These are phyloP conservation scores for Copidosoma aretas DNA, from an alignment of 2,888 invertebrate genomes.

Conservation along the genomic window DNA sequence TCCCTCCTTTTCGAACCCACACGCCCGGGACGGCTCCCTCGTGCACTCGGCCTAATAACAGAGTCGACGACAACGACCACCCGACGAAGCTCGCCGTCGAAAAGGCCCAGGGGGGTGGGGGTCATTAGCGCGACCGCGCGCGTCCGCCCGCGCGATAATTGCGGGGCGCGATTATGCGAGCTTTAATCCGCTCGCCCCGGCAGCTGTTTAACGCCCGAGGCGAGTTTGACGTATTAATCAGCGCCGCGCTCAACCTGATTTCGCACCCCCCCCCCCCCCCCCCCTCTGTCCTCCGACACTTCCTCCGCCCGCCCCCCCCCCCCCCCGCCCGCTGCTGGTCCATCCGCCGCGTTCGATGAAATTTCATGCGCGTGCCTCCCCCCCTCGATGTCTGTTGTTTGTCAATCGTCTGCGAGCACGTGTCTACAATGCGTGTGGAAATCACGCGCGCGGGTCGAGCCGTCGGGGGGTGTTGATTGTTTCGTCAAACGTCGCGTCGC, in stretches of 20 bases:
- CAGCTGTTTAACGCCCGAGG: slow-evolving; percentile 18
- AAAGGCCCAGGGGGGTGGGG: neutral
- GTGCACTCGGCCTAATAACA: neutral
- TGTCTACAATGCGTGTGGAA: neutral
- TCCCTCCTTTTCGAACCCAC: neutral
- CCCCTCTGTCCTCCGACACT: slow-evolving; percentile 26
- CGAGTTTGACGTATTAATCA: slow-evolving; percentile 40
- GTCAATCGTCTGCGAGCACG: neutral
- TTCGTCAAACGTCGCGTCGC: neutral
- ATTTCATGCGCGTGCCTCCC: neutral
- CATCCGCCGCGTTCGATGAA: slow-evolving; percentile 8
- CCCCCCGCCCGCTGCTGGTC: slow-evolving; percentile 17
- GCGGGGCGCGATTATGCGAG: slow-evolving; percentile 48
- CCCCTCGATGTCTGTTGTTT: neutral
- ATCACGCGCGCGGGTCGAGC: neutral
- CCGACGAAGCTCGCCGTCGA: too few relatives aligned
- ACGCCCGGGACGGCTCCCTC: too few relatives aligned
- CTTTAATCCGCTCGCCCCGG: slow-evolving; percentile 42
- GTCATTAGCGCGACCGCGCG: slow-evolving; percentile 18
- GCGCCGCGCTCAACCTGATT: slow-evolving; percentile 29
- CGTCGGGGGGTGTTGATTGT: neutral
- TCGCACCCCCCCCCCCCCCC: neutral
- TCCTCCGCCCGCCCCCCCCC: slow-evolving; percentile 8
- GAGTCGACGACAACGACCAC: neutral
- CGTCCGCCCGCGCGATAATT: slow-evolving; percentile 41